These are phyloP conservation scores for Tribolium madens DNA, from an alignment of 1,140 invertebrate species.

Conservation along the genomic window DNA sequence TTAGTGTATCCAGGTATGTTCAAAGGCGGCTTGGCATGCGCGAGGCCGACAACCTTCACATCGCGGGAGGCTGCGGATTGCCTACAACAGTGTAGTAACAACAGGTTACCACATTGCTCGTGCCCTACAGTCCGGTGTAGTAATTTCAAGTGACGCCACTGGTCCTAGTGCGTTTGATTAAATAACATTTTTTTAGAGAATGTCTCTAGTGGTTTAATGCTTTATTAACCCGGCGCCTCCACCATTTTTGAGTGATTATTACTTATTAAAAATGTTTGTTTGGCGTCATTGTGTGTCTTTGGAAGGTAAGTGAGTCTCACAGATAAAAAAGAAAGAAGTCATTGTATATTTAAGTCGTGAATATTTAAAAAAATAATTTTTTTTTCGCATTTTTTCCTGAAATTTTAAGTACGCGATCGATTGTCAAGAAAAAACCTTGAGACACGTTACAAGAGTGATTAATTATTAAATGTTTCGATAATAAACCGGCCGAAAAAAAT, in stretches of 20 bases:
- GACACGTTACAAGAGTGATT: neutral
- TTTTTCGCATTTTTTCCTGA: neutral
- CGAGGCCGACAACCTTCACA: conserved; percentile 47
- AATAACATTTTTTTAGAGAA: no score
- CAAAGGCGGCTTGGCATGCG: conserved; percentile 51
- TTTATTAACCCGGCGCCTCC: conserved; percentile 15
- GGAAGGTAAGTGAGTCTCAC: conserved; percentile 57
- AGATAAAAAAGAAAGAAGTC: conserved; percentile 22
- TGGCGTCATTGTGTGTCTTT: conserved; percentile 62
- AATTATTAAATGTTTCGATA: conserved; percentile 10
- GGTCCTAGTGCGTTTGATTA: neutral
- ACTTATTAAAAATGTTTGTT: conserved; percentile 58
- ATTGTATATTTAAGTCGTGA: conserved; percentile 14
- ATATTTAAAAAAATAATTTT: conserved; percentile 2
- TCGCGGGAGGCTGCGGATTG: conserved; percentile 52
- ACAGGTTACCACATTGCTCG: conserved; percentile 48
- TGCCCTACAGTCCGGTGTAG: neutral
- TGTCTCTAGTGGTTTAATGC: no score
- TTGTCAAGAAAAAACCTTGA: conserved; percentile 5
- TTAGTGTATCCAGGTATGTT: conserved; percentile 47
- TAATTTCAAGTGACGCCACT: neutral
- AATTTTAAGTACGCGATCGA: conserved; percentile 10
- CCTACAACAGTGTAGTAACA: conserved; percentile 53
- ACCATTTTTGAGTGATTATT: conserved; percentile 36
- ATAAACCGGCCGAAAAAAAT: neutral